phyloP scores from a whole-genome alignment of 2,113 vertebrate genomes.

The Thinocorus orbignyianus region DNA sequence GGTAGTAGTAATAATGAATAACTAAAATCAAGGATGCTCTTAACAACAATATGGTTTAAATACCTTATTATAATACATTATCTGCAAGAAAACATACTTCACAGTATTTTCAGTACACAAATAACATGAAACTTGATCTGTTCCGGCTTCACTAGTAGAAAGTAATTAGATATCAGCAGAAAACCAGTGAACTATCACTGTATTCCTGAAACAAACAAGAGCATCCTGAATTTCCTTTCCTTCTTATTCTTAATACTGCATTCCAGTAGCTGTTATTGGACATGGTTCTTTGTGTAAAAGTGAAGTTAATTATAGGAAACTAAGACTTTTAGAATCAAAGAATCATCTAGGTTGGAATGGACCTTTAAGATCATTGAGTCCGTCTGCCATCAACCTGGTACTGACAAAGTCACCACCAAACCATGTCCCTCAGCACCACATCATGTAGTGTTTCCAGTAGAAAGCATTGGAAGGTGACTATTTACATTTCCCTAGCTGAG shows the following conservation, averaged over 20 bases:
- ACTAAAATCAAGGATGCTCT: not conserved
- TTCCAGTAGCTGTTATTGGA: slow-evolving; percentile 53
- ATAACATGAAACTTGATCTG: slow-evolving; percentile 17
- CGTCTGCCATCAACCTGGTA: too few relatives aligned
- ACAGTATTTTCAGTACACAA: not conserved
- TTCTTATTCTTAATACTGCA: slow-evolving; percentile 23
- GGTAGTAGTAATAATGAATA: not conserved
- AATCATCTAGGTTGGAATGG: too few relatives aligned
- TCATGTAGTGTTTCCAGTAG: not conserved
- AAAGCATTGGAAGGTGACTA: not conserved
- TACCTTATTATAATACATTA: not conserved
- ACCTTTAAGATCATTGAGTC: too few relatives aligned
- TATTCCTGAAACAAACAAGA: slow-evolving; percentile 36
- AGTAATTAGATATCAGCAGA: slow-evolving; percentile 62
- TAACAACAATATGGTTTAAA: not conserved
- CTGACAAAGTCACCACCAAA: too few relatives aligned
- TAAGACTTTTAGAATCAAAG: not conserved
- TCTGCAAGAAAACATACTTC: not conserved
- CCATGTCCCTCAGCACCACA: too few relatives aligned
- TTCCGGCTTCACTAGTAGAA: slow-evolving; percentile 30
- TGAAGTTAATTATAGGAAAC: slow-evolving; percentile 45
- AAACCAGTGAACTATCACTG: slow-evolving; percentile 48
- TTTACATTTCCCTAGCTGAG: not conserved
- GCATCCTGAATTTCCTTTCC: slow-evolving; percentile 44
- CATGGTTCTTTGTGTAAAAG: slow-evolving; percentile 25